Base-by-base conservation (phyloP, 2,113 vertebrate species). In the Antigone vipio region DNA sequence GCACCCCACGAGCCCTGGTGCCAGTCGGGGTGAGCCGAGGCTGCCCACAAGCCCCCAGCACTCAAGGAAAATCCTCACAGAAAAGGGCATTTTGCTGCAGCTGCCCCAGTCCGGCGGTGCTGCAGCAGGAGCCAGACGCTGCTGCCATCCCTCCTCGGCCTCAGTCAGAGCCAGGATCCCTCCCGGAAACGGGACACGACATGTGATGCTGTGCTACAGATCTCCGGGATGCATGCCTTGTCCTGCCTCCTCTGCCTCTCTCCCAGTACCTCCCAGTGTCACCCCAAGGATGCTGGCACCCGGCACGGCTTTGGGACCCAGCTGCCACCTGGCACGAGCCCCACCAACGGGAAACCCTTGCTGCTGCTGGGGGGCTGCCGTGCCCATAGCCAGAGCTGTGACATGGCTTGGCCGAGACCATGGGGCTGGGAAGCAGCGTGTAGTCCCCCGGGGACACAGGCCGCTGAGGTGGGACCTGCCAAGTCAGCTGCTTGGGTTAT, bases 1-100 rank as follows among this genome's bases (percentile, higher is more conserved):
- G 55, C 21, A 20, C 29, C 38, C 29, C n/a, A 8, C 0, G 6
- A 21, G 15, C 20, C 35, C 58, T 2, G 2, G 38, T 52, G 71
- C 35, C 50, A 34, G 4, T 30, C 2, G 1, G 42, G 42, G 34
- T 47, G 62, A 60, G n/a, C n/a, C 0, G 1, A n/a, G 21, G 15
- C n/a, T 75, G 52, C 35, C 38, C 2, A 5, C 0, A 1, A 56
- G 11, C 29, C 52, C 50, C 50, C 72, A 62, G 34, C 2, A 4
- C 50, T 15, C 2, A 2, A 52, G 8, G 19, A 58, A 91, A 80
- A 74, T 26, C 24, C 32, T 17, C 12, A 45, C 1, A 15, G 64
- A 44, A 92, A 87, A 67, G 27, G 35, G 50, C 53, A 34, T 67
- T 85, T 56, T 67, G 34, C 50, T 45, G 60, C 35, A 77, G 85